Conservation (phyloP, 2,113 vertebrate species). For the Thalassarche chlororhynchos region DNA sequence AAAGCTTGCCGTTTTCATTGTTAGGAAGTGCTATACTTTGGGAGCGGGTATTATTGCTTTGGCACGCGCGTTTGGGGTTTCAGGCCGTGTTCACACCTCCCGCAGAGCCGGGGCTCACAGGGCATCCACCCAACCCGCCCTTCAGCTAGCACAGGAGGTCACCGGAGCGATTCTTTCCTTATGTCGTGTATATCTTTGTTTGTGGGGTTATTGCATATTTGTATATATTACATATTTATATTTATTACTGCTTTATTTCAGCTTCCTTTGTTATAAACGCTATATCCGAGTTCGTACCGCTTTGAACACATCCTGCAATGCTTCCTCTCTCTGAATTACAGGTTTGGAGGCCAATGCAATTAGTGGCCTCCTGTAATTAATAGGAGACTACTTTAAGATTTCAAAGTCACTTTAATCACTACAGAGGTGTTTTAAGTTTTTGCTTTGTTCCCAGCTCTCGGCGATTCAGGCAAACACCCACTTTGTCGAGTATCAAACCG, state of each 20-base stretch:
- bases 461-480: not conserved
- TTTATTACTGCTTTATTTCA: not conserved
- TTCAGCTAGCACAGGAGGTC: rapidly evolving
- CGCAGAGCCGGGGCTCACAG: not conserved
- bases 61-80: rapidly evolving
- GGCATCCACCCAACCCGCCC: not conserved
- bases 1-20: not conserved
- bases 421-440: not conserved
- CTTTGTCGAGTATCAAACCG: rapidly evolving
- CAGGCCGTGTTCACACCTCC: too few relatives aligned
- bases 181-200: rapidly evolving
- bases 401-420: not conserved
- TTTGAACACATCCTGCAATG: not conserved
- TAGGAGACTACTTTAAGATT: not conserved
- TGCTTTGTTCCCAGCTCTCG: not conserved
- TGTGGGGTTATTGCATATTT: too few relatives aligned
- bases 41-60: not conserved
- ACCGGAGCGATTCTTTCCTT: rapidly evolving
- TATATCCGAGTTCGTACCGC: rapidly evolving
- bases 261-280: rapidly evolving
- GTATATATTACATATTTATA: too few relatives aligned
- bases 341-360: not conserved
- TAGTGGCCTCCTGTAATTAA: not conserved
- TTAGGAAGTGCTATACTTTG: not conserved
- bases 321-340: not conserved